Conservation (phyloP, 2,888 invertebrate species). For the Drosophila koepferae region DNA sequence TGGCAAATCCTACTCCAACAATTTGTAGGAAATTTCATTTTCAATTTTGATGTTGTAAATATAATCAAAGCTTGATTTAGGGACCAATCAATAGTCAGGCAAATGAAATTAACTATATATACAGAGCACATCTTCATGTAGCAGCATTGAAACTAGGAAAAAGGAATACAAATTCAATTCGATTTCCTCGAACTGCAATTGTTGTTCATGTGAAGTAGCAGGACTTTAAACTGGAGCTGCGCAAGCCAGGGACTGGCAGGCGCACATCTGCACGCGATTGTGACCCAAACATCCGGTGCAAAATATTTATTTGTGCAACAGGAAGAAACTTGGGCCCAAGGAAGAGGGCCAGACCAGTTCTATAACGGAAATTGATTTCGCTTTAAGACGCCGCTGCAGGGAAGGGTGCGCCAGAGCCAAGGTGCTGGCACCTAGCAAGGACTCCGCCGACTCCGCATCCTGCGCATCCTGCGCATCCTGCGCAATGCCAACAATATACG, state of each 20-base stretch:
- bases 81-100: conserved; percentile 3
- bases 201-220: conserved; percentile 23
- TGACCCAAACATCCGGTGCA: conserved; percentile 76
- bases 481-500: conserved; percentile 51
- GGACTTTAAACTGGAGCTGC: conserved; percentile 34
- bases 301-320: conserved; percentile 80
- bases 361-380: conserved; percentile 74
- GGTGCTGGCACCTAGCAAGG: conserved; percentile 32
- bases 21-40: neutral
- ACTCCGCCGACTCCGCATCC: conserved; percentile 6
- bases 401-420: conserved; percentile 16
- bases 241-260: neutral
- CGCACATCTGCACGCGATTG: conserved; percentile 56
- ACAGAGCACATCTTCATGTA: neutral
- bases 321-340: conserved; percentile 70
- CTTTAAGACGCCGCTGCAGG: conserved; percentile 55
- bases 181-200: conserved; percentile 25
- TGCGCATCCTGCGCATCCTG: conserved; percentile 10
- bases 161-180: conserved; percentile 18
- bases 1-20: neutral
- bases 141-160: neutral
- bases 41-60: neutral
- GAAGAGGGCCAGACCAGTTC: conserved; percentile 56
- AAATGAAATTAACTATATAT: conserved; percentile 9
- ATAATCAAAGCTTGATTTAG: conserved; percentile 1